phyloP scores from a whole-genome alignment of 2,888 invertebrate genomes.

The Papilio demoleus region DNA sequence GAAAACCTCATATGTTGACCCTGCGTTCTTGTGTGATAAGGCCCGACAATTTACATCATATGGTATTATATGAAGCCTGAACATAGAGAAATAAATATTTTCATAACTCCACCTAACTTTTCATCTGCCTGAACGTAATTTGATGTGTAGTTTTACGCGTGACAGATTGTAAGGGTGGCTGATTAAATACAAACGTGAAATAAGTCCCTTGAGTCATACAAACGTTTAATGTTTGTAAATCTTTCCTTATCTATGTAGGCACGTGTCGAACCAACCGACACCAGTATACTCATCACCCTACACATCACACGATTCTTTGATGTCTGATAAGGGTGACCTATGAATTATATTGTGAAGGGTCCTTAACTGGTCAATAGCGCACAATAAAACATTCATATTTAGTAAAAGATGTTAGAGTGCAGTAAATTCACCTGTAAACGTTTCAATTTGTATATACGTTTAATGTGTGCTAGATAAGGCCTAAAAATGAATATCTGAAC shows the following conservation, averaged over 20 bases:
- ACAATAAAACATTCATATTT: constrained; percentile 33
- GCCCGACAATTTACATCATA: too few species aligned
- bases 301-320: constrained; percentile 65
- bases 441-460: constrained; percentile 1
- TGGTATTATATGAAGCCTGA: too few species aligned
- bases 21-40: too few species aligned
- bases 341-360: constrained; percentile 52
- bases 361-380: constrained; percentile 44
- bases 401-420: constrained; percentile 8
- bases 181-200: constrained; percentile 46
- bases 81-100: too few species aligned
- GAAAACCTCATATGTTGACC: too few species aligned
- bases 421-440: not conserved
- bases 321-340: constrained; percentile 59
- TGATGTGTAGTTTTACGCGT: constrained; percentile 21
- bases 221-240: constrained; percentile 60
- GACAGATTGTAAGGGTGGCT: constrained; percentile 26
- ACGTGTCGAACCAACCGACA: constrained; percentile 70
- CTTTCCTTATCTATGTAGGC: constrained; percentile 62
- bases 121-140: constrained; percentile 3
- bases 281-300: constrained; percentile 73
- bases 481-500: too few species aligned
- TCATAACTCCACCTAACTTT: too few species aligned
- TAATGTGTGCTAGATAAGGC: too few species aligned
- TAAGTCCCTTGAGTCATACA: constrained; percentile 59